Conservation (phyloP, 2,888 invertebrate genomes). For the Hydropsyche betteni region DNA sequence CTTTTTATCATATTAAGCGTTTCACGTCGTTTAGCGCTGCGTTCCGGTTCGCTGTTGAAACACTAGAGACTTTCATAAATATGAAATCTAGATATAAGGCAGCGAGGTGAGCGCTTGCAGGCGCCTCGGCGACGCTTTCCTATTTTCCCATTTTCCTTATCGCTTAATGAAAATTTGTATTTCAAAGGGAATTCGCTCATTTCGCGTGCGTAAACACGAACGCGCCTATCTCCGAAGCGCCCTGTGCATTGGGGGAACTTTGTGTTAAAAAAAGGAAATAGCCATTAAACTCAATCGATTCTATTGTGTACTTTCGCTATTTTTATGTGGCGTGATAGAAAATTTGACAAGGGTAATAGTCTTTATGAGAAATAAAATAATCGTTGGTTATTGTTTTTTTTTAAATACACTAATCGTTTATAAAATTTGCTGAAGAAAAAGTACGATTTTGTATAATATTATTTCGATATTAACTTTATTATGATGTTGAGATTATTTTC, state of each 20-base stretch:
- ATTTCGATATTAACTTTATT: too few relatives aligned
- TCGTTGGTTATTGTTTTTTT: not conserved
- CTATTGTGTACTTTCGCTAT: not conserved
- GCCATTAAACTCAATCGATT: not conserved
- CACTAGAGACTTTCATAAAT: constrained; percentile 32
- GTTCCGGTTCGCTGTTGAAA: not conserved
- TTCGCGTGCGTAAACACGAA: constrained; percentile 5
- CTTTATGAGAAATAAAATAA: not conserved
- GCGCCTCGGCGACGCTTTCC: constrained; percentile 7
- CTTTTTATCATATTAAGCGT: constrained; percentile 63
- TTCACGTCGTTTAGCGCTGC: constrained; percentile 57
- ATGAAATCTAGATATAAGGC: constrained; percentile 24
- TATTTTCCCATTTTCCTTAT: constrained; percentile 8
- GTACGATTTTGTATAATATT: too few relatives aligned
- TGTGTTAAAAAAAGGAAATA: too few relatives aligned
- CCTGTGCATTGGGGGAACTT: too few relatives aligned
- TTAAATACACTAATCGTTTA: not conserved
- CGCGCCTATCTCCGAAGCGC: not conserved
- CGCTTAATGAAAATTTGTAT: constrained; percentile 30
- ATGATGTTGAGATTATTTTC: too few relatives aligned
- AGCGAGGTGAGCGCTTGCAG: not conserved
- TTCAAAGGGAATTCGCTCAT: constrained; percentile 7
- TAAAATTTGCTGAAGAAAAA: too few relatives aligned
- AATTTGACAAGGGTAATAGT: not conserved
- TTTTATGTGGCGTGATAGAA: not conserved